phyloP scores from a whole-genome alignment of 2,888 invertebrate genomes.

The Orthosia gothica region DNA sequence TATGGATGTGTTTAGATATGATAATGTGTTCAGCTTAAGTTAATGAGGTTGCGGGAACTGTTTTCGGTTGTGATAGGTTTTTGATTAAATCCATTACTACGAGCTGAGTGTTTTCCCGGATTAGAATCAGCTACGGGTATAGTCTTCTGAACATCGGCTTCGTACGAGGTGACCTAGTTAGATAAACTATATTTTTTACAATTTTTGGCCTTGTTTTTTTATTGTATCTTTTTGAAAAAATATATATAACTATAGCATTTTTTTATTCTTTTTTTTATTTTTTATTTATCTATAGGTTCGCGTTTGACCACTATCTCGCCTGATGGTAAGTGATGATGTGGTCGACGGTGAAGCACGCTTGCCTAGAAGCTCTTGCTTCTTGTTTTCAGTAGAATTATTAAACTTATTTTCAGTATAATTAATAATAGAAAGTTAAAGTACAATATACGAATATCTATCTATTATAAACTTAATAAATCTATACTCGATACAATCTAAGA shows the following conservation, averaged over 20 bases:
- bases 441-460: too few relatives aligned
- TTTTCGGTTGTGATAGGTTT: conserved; percentile 58
- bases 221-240: not conserved
- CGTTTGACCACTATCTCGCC: too few relatives aligned
- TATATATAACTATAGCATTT: not conserved
- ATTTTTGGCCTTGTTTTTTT: too few relatives aligned
- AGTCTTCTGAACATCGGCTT: conserved; percentile 18
- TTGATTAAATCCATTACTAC: conserved; percentile 60
- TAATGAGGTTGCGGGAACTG: conserved; percentile 62
- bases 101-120: conserved; percentile 40
- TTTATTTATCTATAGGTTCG: too few relatives aligned
- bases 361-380: too few relatives aligned
- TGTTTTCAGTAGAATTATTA: not conserved
- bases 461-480: too few relatives aligned
- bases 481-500: too few relatives aligned
- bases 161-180: conserved; percentile 7
- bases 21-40: conserved; percentile 61
- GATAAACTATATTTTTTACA: not conserved
- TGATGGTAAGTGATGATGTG: too few relatives aligned
- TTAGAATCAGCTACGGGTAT: conserved; percentile 50
- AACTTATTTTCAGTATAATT: too few relatives aligned
- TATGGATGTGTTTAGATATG: conserved; percentile 55
- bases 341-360: too few relatives aligned
- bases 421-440: not conserved
- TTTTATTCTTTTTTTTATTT: not conserved